Evolutionary conservation across 2,113 vertebrate species (phyloP).

Genomic region (Hystrix cristata): DNA sequence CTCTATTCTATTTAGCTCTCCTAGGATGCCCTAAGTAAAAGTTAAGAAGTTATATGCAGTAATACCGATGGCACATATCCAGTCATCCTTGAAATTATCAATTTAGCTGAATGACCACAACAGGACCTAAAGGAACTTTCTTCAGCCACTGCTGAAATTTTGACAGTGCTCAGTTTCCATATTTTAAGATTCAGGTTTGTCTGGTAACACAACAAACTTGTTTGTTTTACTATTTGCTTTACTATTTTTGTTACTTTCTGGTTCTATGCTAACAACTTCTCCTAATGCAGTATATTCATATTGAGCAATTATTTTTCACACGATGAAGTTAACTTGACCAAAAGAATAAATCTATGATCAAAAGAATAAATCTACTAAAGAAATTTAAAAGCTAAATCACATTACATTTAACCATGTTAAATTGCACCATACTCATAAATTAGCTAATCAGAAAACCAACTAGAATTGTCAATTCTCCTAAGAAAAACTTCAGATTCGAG

Average conservation of each 20-base stretch:
- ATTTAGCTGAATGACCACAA: neutral
- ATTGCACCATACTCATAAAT: neutral
- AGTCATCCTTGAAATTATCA: neutral
- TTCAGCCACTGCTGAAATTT: neutral
- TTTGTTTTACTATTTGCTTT: neutral
- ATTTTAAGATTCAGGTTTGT: neutral
- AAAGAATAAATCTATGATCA: neutral
- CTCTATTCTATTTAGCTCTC: neutral
- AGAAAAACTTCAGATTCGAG: neutral
- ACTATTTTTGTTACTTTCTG: neutral
- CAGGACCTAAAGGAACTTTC: neutral
- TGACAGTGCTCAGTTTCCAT: neutral
- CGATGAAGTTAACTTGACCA: neutral
- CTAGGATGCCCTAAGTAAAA: neutral
- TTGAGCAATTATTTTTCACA: neutral
- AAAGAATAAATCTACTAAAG: neutral
- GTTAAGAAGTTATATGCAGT: neutral
- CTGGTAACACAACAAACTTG: neutral
- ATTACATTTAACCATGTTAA: neutral
- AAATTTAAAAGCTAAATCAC: neutral
- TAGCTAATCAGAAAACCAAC: conserved; percentile 29
- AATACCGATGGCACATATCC: neutral
- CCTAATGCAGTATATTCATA: neutral
- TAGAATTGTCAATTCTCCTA: conserved; percentile 6
- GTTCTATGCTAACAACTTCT: neutral